Evolutionary conservation across 2,797 vertebrate genomes (phyloP), one percentile per base, ranked within the genome.

Genomic region (Gallinago stenura): DNA sequence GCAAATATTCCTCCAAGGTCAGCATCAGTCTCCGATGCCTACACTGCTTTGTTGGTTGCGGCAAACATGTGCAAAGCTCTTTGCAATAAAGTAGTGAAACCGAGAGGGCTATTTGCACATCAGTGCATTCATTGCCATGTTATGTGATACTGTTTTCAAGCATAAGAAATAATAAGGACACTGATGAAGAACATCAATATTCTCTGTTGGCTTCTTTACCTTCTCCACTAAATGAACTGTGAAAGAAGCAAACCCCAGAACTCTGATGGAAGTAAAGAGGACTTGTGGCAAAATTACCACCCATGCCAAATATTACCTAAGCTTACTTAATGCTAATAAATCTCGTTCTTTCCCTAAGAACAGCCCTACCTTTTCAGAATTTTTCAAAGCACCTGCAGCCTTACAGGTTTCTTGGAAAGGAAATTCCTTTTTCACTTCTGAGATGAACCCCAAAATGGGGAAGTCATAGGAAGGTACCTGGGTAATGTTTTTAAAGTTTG

Each of bases 281-380:
- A 45, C 65, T 86, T 79, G 76, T 7, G 2, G 53, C 58, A 88
- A 72, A 79, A 76, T 83, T 54, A 76, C 68, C 72, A 57, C 35
- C 65, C 54, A 6, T 79, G 81, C 91, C 89, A 95, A 90, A 62
- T 81, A 83, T 95, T 94, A 93, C 89, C 70, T 80, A 78, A 94
- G 11, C 51, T 56, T 31, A 18, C 41, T 80, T 46, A 51, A 53
- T 31, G 28, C 54, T 84, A 65, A 93, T 95, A 86, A 94, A 95
- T 94, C 58, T 76, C 85, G 7, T 18, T 70, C 20, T 54, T 70
- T 83, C 64, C 22, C 39, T 7, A 33, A 43, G 28, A 87, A 39
- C 51, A 75, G 20, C 54, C 24, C 4, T 2, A 19, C 7, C 22
- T 77, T 81, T 89, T 64, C 37, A 48, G 33, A 60, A 71, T 15